phyloP scores from a whole-genome alignment of 2,888 invertebrate species.

The Eupeodes latifasciatus region DNA sequence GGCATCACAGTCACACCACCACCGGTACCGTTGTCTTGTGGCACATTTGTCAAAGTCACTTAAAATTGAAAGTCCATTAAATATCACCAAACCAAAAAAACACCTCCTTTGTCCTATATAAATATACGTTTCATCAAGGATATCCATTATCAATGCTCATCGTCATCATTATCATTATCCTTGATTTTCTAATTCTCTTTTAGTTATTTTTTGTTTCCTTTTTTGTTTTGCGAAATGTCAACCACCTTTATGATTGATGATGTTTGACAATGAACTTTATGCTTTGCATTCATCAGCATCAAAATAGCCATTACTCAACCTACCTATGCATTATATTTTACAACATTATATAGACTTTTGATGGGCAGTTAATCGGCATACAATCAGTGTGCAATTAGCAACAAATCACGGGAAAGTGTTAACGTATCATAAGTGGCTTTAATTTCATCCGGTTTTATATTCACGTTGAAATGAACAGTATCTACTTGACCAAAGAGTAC shows the following conservation, averaged over 20 bases:
- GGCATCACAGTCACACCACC: neutral
- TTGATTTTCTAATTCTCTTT: neutral
- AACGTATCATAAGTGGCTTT: conserved; percentile 54
- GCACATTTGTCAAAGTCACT: conserved; percentile 4
- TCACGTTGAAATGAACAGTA: neutral
- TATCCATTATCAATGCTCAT: neutral
- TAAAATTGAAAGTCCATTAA: conserved; percentile 12
- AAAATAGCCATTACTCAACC: conserved; percentile 33
- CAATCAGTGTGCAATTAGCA: conserved; percentile 56
- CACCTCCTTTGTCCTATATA: neutral
- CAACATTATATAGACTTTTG: neutral
- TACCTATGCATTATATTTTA: no score
- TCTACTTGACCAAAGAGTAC: neutral
- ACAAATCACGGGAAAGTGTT: conserved; percentile 38
- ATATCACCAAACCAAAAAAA: neutral
- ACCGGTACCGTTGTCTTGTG: neutral
- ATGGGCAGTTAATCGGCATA: conserved; percentile 40
- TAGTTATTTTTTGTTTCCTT: neutral
- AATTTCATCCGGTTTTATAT: conserved; percentile 57
- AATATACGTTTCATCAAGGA: neutral
- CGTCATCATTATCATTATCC: conserved; percentile 8
- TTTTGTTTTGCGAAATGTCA: conserved; percentile 17
- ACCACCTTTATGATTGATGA: conserved; percentile 53
- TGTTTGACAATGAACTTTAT: conserved; percentile 42
- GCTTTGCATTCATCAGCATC: conserved; percentile 6